These are phyloP conservation scores for Nemapogon koenigi DNA, from an alignment of 2,888 invertebrate species.

Conservation along the genomic window DNA sequence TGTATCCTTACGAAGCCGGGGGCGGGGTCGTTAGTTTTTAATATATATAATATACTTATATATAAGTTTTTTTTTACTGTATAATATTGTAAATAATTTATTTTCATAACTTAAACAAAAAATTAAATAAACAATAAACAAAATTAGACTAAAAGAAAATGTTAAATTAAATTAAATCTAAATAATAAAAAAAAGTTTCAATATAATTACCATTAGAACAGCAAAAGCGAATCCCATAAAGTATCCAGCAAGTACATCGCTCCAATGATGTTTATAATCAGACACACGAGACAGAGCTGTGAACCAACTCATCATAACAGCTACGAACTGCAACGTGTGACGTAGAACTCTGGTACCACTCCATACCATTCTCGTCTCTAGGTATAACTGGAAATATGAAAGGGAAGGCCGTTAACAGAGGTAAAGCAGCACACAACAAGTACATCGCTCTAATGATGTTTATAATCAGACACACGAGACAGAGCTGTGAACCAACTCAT, in stretches of 20 bases:
- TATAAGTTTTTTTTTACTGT: too few relatives aligned
- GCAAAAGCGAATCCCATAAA: slow-evolving; percentile 71
- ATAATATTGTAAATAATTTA: too few relatives aligned
- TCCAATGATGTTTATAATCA: slow-evolving; percentile 98
- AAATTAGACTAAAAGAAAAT: too few relatives aligned
- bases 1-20: too few relatives aligned
- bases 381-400: slow-evolving; percentile 72
- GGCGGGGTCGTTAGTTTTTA: too few relatives aligned
- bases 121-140: too few relatives aligned
- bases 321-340: slow-evolving; percentile 81
- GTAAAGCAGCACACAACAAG: slow-evolving; percentile 81
- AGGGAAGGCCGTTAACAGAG: too few relatives aligned
- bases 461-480: slow-evolving; percentile 91
- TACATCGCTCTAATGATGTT: slow-evolving; percentile 98
- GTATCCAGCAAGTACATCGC: slow-evolving; percentile 89
- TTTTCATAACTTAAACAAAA: too few relatives aligned
- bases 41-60: too few relatives aligned
- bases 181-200: background rate
- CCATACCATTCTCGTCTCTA: slow-evolving; percentile 85
- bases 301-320: slow-evolving; percentile 82
- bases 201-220: slow-evolving; percentile 68
- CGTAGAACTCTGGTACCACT: slow-evolving; percentile 76
- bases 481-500: slow-evolving; percentile 86
- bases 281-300: slow-evolving; percentile 88
- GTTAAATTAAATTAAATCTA: too few relatives aligned